Base-by-base conservation (phyloP, 2,797 vertebrate genomes). In the Catharus ustulatus region DNA sequence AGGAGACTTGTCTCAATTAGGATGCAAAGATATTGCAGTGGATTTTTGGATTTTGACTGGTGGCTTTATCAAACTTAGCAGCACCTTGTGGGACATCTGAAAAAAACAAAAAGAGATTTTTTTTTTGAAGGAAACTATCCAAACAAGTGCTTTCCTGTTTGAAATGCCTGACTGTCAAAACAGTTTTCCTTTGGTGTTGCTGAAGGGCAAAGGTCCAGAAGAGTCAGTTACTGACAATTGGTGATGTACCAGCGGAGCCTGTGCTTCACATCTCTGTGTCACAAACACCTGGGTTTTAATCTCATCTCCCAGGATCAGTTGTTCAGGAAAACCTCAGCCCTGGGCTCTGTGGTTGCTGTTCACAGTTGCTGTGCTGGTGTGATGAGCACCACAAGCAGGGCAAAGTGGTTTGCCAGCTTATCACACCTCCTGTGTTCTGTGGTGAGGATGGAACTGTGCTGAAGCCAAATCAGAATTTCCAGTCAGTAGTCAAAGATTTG, bases 91-190 rank as follows among this genome's bases (percentile, higher is more conserved):
- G 21, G 57, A 45, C 32, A 61, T 62, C 38, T 83, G 54, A 71
- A 80, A 91, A 91, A 92, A 80, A 6, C 58, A 95, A 57, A 83
- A 27, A 49, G 32, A 55, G 58, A 15, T 40, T 34, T 66, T 57
- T 21, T 26, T 69, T 59, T 52, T 9, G 11, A 66, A 89, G 89
- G 93, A 96, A 94, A 93, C 52, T 72, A 81, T 92, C 87, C 64
- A 89, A 90, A 91, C 64, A 89, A 89, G 51, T 89, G 61, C n/a
- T 90, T 95, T 96, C 94, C 92, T 92, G 83, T 96, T 89, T 90
- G 74, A 92, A 90, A 89, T 72, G 22, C 66, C 36, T 68, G 42
- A 40, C 88, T 87, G 78, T 95, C 91, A 80, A 81, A 95, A 75
- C 69, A 86, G n/a, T 91, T 95, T 91, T 89, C 75, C 73, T 81